Conservation (phyloP, 2,888 invertebrate species). For the Tryphoninae sp. region DNA sequence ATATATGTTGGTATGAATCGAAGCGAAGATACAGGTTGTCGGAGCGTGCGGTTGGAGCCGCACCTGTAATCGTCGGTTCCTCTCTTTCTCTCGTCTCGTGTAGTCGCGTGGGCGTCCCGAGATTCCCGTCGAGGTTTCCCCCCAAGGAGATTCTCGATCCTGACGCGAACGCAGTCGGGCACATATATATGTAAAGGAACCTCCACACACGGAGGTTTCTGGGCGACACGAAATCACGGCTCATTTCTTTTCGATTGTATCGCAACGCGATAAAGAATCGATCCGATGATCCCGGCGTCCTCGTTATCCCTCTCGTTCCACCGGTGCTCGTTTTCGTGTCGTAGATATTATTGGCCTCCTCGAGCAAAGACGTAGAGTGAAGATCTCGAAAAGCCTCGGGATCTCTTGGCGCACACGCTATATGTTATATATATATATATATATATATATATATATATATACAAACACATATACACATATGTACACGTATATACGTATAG, state of each 20-base stretch:
- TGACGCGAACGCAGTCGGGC: constrained; percentile 40
- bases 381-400: constrained; percentile 51
- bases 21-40: constrained; percentile 76
- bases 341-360: constrained; percentile 39
- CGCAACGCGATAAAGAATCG: constrained; percentile 63
- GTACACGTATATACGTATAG: neutral
- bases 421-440: neutral
- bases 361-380: constrained; percentile 43
- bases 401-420: constrained; percentile 37
- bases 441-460: neutral
- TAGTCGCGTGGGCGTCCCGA: constrained; percentile 75
- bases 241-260: constrained; percentile 64
- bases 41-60: constrained; percentile 70
- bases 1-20: constrained; percentile 39
- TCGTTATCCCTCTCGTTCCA: constrained; percentile 61
- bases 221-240: constrained; percentile 65
- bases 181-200: constrained; percentile 9
- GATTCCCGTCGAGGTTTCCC: constrained; percentile 59
- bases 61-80: constrained; percentile 77
- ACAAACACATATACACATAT: neutral
- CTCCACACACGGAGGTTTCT: constrained; percentile 40
- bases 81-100: constrained; percentile 54
- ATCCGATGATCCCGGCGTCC: constrained; percentile 63
- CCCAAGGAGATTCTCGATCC: constrained; percentile 50
- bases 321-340: constrained; percentile 35